Conservation (phyloP, 2,888 invertebrate species). For the Melanargia galathea region DNA sequence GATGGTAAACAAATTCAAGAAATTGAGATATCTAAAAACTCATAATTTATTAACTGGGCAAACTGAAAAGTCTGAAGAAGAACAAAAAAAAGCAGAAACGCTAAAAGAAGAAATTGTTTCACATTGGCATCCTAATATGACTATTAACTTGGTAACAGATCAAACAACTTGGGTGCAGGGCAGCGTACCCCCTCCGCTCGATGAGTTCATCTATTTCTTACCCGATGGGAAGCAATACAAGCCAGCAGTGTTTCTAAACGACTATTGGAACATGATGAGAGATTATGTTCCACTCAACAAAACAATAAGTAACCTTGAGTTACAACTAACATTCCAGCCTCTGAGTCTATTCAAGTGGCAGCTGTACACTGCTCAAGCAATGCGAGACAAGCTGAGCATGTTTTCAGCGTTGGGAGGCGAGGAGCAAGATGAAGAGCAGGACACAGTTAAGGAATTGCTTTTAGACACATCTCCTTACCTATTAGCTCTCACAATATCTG, state of each 20-base stretch:
- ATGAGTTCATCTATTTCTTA: slow-evolving; percentile 95
- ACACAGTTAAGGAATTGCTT: slow-evolving; percentile 95
- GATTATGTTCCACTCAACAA: slow-evolving; percentile 96
- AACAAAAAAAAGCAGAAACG: slow-evolving; percentile 88
- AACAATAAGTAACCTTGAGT: slow-evolving; percentile 87
- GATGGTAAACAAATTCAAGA: slow-evolving; percentile 95
- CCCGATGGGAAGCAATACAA: slow-evolving; percentile 93
- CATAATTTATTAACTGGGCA: slow-evolving; percentile 97
- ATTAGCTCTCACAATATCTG: slow-evolving; percentile 93
- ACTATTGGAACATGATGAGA: slow-evolving; percentile 99
- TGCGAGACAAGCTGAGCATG: slow-evolving; percentile 93
- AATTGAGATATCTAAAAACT: slow-evolving; percentile 91
- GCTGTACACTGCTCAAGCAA: slow-evolving; percentile 97
- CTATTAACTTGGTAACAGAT: slow-evolving; percentile 96
- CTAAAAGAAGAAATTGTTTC: slow-evolving; percentile 94
- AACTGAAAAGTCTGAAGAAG: slow-evolving; percentile 89
- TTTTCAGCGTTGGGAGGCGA: slow-evolving; percentile 85
- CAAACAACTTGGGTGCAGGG: slow-evolving; percentile 97
- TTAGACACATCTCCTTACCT: slow-evolving; percentile 98
- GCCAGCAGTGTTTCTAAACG: slow-evolving; percentile 97
- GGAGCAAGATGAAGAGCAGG: slow-evolving; percentile 93
- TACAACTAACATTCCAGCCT: slow-evolving; percentile 92
- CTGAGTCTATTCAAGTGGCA: slow-evolving; percentile 99
- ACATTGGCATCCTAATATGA: slow-evolving; percentile 99
- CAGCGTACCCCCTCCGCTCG: slow-evolving; percentile 93